Base-by-base conservation (phyloP, 37 sponge, comb jelly and placozoan genomes). In the Crambe crambe region DNA sequence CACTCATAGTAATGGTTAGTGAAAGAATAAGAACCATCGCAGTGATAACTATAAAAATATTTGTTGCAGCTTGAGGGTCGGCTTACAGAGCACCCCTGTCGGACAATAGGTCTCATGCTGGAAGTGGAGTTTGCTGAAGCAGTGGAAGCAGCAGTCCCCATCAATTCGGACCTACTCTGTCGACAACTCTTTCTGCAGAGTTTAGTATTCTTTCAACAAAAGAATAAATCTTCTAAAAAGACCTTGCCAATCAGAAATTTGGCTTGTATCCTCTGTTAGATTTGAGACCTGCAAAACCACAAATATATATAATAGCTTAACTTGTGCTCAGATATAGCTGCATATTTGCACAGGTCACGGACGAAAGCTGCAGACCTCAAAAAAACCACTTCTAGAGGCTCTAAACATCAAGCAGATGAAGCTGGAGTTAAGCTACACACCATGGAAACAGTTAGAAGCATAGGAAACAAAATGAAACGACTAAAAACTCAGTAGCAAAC, bases 51-150 rank as follows among this genome's bases (percentile, higher is more conserved):
- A 9, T 15, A 9, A 51, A n/a, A n/a, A n/a, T n/a, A n/a, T n/a
- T n/a, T n/a, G 15, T 51, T 41, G 1, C 56, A 92, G 93, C 60
- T 80, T 70, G 82, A 93, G 36, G 4, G 59, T 17, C 56, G 36
- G 26, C 78, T 90, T 25, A 2, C 67, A 0, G 79, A 82, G 20
- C 72, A 60, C 23, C 87, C 77, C 12, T 42, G 59, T 39, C 39
- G 30, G 3, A 39, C 30, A 2, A 34, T 70, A 0, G 88, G 79
- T 1, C 17, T 69, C 68, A 84, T 93, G 84, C 42, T 75, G 51
- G 87, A 87, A 71, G 57, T 58, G 21, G 94, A 93, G 88, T 93
- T 90, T 73, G 62, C 66, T 1, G 87, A 90, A 75, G 88, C 83
- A 0, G 26, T 76, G 76, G 93, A 91, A 44, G 23, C 20, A 8